Evolutionary conservation across 1,140 invertebrate species (phyloP).

Genomic region (Nasonia giraulti): DNA sequence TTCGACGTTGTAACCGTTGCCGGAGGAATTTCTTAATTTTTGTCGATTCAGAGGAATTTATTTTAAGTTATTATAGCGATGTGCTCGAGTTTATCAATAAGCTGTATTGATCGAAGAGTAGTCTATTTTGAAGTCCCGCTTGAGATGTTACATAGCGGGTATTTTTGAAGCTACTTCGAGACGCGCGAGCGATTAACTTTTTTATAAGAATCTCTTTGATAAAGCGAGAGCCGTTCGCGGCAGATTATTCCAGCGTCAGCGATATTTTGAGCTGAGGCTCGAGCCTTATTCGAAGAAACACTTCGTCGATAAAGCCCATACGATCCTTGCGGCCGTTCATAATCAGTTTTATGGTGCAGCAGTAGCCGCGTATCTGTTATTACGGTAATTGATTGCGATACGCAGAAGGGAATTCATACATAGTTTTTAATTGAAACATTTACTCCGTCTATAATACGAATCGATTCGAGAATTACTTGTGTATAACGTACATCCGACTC

Average conservation of each 20-base stretch:
- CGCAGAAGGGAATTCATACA: neutral
- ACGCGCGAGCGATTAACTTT: neutral
- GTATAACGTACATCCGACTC: neutral
- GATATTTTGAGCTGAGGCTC: neutral
- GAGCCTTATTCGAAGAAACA: constrained; percentile 11
- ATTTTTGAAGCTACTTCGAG: too few species aligned
- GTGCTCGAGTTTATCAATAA: neutral
- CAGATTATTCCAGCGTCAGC: neutral
- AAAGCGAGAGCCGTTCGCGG: neutral
- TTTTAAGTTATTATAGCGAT: too few species aligned
- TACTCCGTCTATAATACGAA: too few species aligned
- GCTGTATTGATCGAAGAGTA: neutral
- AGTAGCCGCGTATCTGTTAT: neutral
- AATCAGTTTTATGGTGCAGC: neutral
- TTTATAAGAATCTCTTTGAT: neutral
- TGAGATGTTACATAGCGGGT: too few species aligned
- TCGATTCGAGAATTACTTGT: neutral
- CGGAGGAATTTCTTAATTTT: neutral
- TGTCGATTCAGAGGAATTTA: too few species aligned
- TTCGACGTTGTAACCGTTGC: neutral
- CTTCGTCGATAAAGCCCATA: neutral
- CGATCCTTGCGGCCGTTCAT: neutral
- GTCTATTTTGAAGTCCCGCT: too few species aligned
- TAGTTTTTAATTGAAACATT: neutral
- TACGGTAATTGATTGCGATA: neutral